phyloP scores from a whole-genome alignment of 1,140 invertebrate genomes.

The Mya arenaria region DNA sequence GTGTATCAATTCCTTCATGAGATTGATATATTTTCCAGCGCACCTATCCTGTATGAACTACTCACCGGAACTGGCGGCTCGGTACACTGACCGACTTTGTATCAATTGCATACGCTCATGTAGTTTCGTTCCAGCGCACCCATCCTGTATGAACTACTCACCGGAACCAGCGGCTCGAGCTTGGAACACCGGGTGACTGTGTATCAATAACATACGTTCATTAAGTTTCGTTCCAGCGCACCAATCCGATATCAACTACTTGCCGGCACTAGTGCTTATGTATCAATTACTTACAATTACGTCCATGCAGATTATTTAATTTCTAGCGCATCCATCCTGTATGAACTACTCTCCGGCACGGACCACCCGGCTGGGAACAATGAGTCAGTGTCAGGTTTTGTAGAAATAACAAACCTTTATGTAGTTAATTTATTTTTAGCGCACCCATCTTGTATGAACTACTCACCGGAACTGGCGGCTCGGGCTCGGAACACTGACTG shows the following conservation, averaged over 20 bases:
- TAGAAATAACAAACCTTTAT: no score
- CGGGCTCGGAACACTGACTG: slow-evolving; percentile 77
- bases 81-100: slow-evolving; percentile 81
- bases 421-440: slow-evolving; percentile 82
- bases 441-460: slow-evolving; percentile 82
- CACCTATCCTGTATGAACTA: slow-evolving; percentile 83
- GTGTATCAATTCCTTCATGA: slow-evolving; percentile 82
- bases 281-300: no score
- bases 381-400: no score
- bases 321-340: slow-evolving; percentile 82
- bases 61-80: slow-evolving; percentile 75
- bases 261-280: no score
- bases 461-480: slow-evolving; percentile 77
- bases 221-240: no score
- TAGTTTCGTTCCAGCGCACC: no score
- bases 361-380: slow-evolving; percentile 73
- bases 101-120: slow-evolving; percentile 82
- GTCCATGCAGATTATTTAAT: no score
- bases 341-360: slow-evolving; percentile 81
- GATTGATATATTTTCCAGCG: no score
- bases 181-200: slow-evolving; percentile 80
- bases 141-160: slow-evolving; percentile 82
- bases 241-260: no score
- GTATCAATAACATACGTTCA: slow-evolving; percentile 82
- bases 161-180: slow-evolving; percentile 77